These are phyloP conservation scores for Eupithecia subfuscata DNA, from an alignment of 2,888 invertebrate genomes.

Conservation along the genomic window DNA sequence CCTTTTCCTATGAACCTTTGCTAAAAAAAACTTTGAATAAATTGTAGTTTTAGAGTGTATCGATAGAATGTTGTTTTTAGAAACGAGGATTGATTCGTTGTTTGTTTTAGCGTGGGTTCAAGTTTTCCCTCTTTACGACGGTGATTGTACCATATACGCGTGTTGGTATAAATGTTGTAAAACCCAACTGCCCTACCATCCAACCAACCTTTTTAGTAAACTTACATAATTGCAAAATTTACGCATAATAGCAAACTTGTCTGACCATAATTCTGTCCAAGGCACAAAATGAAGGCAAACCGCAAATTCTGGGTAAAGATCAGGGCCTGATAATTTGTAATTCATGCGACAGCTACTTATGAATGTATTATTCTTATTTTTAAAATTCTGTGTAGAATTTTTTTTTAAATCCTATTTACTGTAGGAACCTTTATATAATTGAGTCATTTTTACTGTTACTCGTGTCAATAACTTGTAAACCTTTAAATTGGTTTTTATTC, in stretches of 20 bases:
- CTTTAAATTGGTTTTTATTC: too few relatives aligned
- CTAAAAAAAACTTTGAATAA: too few relatives aligned
- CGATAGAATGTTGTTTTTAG: too few relatives aligned
- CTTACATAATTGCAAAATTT: background rate
- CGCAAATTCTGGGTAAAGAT: constrained; percentile 9
- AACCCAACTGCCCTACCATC: background rate
- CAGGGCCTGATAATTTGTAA: constrained; percentile 10
- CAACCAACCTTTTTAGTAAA: background rate
- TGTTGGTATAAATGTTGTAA: too few relatives aligned
- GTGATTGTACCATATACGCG: too few relatives aligned
- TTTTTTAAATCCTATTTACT: too few relatives aligned
- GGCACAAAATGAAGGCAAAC: constrained; percentile 12
- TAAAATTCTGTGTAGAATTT: background rate
- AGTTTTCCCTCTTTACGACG: too few relatives aligned
- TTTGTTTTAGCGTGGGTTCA: too few relatives aligned
- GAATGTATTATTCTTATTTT: background rate
- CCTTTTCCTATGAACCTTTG: too few relatives aligned
- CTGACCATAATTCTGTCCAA: background rate
- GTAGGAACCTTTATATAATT: too few relatives aligned
- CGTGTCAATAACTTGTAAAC: background rate
- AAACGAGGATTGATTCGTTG: too few relatives aligned
- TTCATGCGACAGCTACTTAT: background rate
- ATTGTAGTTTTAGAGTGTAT: too few relatives aligned
- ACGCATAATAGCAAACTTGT: background rate
- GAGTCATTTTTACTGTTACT: background rate